Conservation (phyloP, 1,140 invertebrate genomes). For the Drosophila murphyi region DNA sequence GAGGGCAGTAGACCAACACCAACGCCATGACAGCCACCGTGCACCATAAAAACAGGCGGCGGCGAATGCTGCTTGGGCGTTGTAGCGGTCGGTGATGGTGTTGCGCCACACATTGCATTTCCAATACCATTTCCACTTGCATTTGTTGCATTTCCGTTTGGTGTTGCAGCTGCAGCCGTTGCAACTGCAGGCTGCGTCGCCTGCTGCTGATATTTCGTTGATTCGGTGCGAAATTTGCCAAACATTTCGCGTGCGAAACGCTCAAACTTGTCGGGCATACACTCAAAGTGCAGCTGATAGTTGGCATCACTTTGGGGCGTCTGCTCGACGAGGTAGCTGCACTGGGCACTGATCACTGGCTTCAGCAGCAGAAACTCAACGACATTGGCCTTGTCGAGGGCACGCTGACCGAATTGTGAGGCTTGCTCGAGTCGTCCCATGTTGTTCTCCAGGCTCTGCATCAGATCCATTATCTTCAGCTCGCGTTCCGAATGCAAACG, state of each 20-base stretch:
- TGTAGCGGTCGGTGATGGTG: slow-evolving; percentile 18
- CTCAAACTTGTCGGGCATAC: slow-evolving; percentile 92
- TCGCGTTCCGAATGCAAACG: slow-evolving; percentile 93
- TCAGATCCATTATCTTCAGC: slow-evolving; percentile 94
- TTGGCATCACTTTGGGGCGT: slow-evolving; percentile 91
- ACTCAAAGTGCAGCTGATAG: slow-evolving; percentile 92
- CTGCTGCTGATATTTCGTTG: slow-evolving; percentile 36
- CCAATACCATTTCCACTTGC: not conserved
- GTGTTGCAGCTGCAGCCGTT: slow-evolving; percentile 21
- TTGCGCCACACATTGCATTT: not conserved
- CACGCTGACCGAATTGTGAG: slow-evolving; percentile 91
- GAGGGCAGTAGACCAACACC: slow-evolving; percentile 21
- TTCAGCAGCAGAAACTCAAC: slow-evolving; percentile 93
- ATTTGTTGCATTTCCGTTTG: too few species aligned
- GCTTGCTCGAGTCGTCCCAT: slow-evolving; percentile 93
- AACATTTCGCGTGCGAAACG: slow-evolving; percentile 88
- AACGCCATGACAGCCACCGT: slow-evolving; percentile 17
- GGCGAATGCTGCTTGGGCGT: slow-evolving; percentile 42
- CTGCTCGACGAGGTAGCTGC: slow-evolving; percentile 91
- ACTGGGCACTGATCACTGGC: slow-evolving; percentile 90
- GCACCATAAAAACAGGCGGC: slow-evolving; percentile 21
- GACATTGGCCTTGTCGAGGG: slow-evolving; percentile 92
- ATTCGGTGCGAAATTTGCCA: slow-evolving; percentile 89
- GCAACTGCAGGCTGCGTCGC: slow-evolving; percentile 12
- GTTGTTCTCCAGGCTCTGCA: slow-evolving; percentile 91